Evolutionary conservation across 1,140 invertebrate species (phyloP), one percentile per base, ranked within the genome.

Genomic region (Drosophila azteca): DNA sequence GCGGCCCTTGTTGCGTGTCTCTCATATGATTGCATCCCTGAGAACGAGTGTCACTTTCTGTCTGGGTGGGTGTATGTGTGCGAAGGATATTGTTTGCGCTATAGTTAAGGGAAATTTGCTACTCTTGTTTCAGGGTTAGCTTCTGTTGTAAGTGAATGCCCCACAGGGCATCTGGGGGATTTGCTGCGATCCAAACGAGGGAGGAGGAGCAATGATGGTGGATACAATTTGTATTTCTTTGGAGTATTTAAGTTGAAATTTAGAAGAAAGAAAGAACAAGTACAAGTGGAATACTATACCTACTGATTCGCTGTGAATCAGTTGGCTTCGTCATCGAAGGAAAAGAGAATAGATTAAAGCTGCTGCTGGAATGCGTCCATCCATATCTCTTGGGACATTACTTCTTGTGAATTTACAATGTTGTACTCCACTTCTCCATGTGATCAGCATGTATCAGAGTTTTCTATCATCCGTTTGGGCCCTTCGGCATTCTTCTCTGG

Each of bases 401-500:
- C 8, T 7, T 43, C 8, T 24, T 20, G 24, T n/a, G 6, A 43
- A 3, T n/a, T n/a, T 26, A 17, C 61, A 13, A 9, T 39, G 9
- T 6, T 20, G 24, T n/a, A 2, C 8, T 6, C 5, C 24, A 64
- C 17, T 22, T 31, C 17, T 13, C 6, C 24, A 13, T 29, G 13
- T 20, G 26, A 66, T 24, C 31, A 45, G 63, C 35, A 69, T 31
- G 63, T 46, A 43, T 35, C 15, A 45, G 29, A 26, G 63, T 29
- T 68, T 46, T 50, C 44, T 68, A n/a, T 46, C 51, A 41, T 66
- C 17, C 71, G 9, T 59, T 59, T 60, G 53, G 24, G 54, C 20
- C 55, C 57, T 68, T 76, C 35, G 66, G 51, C 51, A 69, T 69
- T 49, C 52, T 50, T 68, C 50, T 45, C 54, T 65, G 54, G 71